Evolutionary conservation across 1,140 invertebrate genomes (phyloP).

Genomic region (Parasteatoda tepidariorum): DNA sequence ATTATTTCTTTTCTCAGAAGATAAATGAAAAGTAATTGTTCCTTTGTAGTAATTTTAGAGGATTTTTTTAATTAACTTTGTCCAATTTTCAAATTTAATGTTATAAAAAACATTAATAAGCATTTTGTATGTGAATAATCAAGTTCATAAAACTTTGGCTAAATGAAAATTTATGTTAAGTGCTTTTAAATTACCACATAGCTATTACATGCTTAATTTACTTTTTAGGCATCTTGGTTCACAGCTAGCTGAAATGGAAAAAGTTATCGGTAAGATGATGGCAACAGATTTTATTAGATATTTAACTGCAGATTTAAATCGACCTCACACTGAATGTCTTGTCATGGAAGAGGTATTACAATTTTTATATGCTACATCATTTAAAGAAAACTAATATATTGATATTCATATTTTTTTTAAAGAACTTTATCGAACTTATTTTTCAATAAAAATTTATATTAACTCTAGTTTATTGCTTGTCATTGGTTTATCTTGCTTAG

Average conservation of each 20-base stretch:
- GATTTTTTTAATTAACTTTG: too few relatives aligned
- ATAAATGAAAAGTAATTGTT: too few relatives aligned
- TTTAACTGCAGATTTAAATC: constrained; percentile 90
- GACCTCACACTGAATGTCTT: constrained; percentile 74
- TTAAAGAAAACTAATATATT: too few relatives aligned
- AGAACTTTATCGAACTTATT: constrained; percentile 6
- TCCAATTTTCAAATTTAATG: too few relatives aligned
- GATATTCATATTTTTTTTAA: background rate
- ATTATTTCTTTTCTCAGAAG: too few relatives aligned
- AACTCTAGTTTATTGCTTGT: too few relatives aligned
- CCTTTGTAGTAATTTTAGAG: too few relatives aligned
- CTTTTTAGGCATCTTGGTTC: constrained; percentile 86
- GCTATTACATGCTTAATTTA: background rate
- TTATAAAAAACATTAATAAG: too few relatives aligned
- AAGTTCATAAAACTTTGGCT: background rate
- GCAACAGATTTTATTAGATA: constrained; percentile 94
- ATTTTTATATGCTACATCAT: too few relatives aligned
- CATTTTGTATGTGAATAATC: too few relatives aligned
- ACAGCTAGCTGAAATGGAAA: constrained; percentile 96
- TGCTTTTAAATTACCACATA: background rate
- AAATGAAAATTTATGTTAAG: background rate
- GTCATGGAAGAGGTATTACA: constrained; percentile 69
- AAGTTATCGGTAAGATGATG: constrained; percentile 96
- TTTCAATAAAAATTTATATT: background rate
- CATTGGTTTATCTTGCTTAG: too few relatives aligned